phyloP scores from a whole-genome alignment of 2,888 invertebrate genomes.

The Aspidapion aeneum region DNA sequence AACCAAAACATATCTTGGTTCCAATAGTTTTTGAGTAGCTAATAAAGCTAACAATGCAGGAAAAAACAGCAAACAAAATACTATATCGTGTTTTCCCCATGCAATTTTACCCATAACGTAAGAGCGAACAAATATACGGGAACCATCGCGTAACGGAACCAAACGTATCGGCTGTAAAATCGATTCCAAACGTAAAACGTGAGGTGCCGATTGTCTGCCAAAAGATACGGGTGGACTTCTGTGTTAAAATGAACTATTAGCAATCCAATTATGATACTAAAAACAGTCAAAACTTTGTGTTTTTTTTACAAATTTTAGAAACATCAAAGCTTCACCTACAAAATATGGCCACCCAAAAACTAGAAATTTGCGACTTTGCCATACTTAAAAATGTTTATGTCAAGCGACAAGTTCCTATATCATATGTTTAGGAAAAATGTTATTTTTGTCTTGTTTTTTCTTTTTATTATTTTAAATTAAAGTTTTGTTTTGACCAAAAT shows the following conservation, averaged over 20 bases:
- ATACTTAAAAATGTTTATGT: no score
- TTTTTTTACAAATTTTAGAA: slow-evolving; percentile 46
- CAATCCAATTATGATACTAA: slow-evolving; percentile 43
- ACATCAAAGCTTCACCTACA: slow-evolving; percentile 50
- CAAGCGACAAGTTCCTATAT: no score
- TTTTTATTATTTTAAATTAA: no score
- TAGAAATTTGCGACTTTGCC: no score
- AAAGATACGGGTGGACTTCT: slow-evolving; percentile 83
- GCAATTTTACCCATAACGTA: slow-evolving; percentile 56
- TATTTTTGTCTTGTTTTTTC: no score
- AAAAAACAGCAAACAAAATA: slow-evolving; percentile 59
- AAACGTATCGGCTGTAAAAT: slow-evolving; percentile 66
- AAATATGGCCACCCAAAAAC: no score
- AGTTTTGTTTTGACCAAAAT: no score
- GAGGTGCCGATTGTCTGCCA: slow-evolving; percentile 96
- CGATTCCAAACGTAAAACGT: slow-evolving; percentile 94
- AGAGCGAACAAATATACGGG: slow-evolving; percentile 70
- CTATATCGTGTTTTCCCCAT: slow-evolving; percentile 50
- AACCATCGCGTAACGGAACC: slow-evolving; percentile 64
- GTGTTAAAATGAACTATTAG: slow-evolving; percentile 69
- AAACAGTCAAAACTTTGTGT: slow-evolving; percentile 47
- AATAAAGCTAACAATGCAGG: slow-evolving; percentile 60
- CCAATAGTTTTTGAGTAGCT: slow-evolving; percentile 82
- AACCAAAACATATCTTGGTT: slow-evolving; percentile 92
- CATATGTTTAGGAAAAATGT: no score